Percentiles rank a stretch among this genome's conserved stretches.
Evolutionary conservation across 2,797 vertebrate genomes (phyloP).

Genomic region (Enteromius viviparus): DNA sequence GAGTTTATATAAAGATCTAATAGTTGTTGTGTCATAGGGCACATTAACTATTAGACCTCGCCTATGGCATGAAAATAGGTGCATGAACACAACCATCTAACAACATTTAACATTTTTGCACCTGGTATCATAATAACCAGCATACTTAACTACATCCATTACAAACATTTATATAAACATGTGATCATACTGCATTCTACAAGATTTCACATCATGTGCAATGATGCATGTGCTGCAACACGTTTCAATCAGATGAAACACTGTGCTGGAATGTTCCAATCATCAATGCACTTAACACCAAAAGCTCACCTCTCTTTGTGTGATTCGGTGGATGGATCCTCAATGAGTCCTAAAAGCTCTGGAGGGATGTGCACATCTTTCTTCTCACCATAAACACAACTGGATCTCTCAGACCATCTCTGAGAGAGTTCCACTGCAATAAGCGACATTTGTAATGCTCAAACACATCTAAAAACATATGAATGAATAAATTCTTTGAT

Average conservation of each 20-base stretch:
- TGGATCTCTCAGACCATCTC: slow-evolving; percentile 73
- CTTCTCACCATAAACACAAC: slow-evolving; percentile 82
- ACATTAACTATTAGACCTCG: no score
- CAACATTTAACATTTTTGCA: background rate
- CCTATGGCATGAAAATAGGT: background rate
- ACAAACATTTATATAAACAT: background rate
- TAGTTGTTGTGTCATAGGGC: background rate
- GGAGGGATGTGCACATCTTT: slow-evolving; percentile 79
- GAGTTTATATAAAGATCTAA: background rate
- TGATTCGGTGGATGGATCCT: slow-evolving; percentile 67
- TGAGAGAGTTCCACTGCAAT: slow-evolving; percentile 83
- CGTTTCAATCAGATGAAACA: background rate
- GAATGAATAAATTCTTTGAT: background rate
- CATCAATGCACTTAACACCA: background rate
- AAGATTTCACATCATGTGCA: background rate
- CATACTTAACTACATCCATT: background rate
- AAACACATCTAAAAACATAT: slow-evolving; percentile 1
- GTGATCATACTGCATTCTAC: background rate
- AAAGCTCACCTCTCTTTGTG: slow-evolving; percentile 63
- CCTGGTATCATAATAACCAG: background rate
- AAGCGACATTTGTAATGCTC: slow-evolving; percentile 39
- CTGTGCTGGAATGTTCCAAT: background rate
- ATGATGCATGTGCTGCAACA: background rate
- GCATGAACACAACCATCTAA: background rate
- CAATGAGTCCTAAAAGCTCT: slow-evolving; percentile 73